Evolutionary conservation across 2,113 vertebrate species (phyloP).

Genomic region (Triplophysa siluroides): DNA sequence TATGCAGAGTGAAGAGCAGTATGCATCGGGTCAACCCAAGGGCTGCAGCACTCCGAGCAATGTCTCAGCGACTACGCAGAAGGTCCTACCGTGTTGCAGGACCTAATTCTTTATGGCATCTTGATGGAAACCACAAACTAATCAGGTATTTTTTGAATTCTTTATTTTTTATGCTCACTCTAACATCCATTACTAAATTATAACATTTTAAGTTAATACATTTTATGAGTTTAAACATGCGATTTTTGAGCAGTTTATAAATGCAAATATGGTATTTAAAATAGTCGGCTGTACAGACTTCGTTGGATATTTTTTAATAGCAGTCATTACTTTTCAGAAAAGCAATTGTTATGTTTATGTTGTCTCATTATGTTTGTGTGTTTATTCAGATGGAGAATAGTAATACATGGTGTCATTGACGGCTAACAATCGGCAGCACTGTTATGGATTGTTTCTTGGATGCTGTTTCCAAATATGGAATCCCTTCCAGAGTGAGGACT

Average conservation of each 20-base stretch:
- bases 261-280: no score
- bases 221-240: no score
- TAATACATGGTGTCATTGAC: no score
- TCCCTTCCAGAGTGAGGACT: no score
- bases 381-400: neutral
- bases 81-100: neutral
- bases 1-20: slow-evolving; percentile 17
- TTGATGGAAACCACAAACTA: slow-evolving; percentile 28
- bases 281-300: neutral
- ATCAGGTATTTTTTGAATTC: neutral
- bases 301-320: neutral
- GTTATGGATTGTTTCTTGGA: no score
- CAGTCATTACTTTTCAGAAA: neutral
- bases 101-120: neutral
- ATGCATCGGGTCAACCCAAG: slow-evolving; percentile 12
- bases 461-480: no score
- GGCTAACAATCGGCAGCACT: no score
- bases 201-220: no score
- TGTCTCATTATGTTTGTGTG: neutral
- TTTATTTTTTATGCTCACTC: no score
- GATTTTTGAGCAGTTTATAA: no score
- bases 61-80: slow-evolving; percentile 4
- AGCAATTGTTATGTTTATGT: neutral
- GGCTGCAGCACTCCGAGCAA: slow-evolving; percentile 21
- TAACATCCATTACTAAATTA: no score